These are phyloP conservation scores for Platalea minor DNA, from an alignment of 2,797 vertebrate genomes.

Conservation along the genomic window DNA sequence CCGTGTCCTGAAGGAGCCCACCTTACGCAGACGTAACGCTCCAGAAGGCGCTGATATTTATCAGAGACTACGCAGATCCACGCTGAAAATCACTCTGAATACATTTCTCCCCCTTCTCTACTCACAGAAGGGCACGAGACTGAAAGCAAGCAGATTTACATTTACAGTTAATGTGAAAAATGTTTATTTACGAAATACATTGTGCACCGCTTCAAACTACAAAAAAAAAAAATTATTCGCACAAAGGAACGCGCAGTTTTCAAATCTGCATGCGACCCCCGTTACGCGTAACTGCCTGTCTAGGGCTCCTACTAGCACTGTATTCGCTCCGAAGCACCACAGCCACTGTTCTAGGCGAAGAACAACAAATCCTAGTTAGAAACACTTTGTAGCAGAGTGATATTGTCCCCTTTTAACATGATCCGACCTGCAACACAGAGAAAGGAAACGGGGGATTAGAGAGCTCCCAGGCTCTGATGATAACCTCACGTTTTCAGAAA, in stretches of 20 bases:
- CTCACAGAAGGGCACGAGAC: fast-evolving
- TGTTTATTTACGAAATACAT: not conserved
- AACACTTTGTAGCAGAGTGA: conserved; percentile 81
- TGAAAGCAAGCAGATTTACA: not conserved
- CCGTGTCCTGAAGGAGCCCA: not conserved
- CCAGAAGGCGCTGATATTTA: not conserved
- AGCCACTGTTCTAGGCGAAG: not conserved
- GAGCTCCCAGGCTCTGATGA: not conserved
- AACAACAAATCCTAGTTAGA: conserved; percentile 64
- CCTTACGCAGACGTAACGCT: fast-evolving
- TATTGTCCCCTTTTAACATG: conserved; percentile 84
- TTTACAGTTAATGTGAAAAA: not conserved
- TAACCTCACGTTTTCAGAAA: fast-evolving
- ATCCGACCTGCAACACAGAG: conserved; percentile 77
- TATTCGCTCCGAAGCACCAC: fast-evolving
- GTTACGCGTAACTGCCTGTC: not conserved
- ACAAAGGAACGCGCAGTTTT: fast-evolving
- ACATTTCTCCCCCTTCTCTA: not conserved
- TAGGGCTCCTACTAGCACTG: not conserved
- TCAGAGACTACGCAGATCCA: not conserved
- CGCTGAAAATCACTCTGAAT: fast-evolving
- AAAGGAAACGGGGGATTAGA: not conserved
- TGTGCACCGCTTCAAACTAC: not conserved
- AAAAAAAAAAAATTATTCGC: not conserved
- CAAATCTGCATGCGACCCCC: fast-evolving